A percentile compares a stretch with the other conserved stretches of the same genome.
Conservation (phyloP, 2,113 vertebrate species). For the Euleptes europaea region DNA sequence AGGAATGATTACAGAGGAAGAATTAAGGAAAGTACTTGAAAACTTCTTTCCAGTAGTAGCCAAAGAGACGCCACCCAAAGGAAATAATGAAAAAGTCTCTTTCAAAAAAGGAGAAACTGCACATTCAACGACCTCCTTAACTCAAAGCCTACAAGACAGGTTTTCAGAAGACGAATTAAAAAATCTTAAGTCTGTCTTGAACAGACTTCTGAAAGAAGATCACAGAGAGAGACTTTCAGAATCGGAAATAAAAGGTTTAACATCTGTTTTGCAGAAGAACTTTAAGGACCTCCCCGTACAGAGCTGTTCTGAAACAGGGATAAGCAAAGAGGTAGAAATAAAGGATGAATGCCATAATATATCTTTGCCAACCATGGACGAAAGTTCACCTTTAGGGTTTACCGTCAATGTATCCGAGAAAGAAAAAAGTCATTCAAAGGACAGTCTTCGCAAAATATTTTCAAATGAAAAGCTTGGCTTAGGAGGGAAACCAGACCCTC, state of each 20-base stretch:
- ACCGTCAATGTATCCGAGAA: slow-evolving; percentile 11
- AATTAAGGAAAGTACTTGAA: slow-evolving; percentile 52
- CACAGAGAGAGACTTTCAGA: slow-evolving; percentile 44
- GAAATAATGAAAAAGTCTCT: not conserved
- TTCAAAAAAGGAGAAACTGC: slow-evolving; percentile 21
- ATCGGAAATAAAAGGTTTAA: slow-evolving; percentile 54
- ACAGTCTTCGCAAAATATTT: slow-evolving; percentile 18
- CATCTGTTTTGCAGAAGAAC: slow-evolving; percentile 54
- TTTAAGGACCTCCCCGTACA: slow-evolving; percentile 50
- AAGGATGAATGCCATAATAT: slow-evolving; percentile 18
- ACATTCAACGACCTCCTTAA: slow-evolving; percentile 41
- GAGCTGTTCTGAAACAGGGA: slow-evolving; percentile 48
- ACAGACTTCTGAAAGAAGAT: slow-evolving; percentile 53
- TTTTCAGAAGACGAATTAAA: slow-evolving; percentile 62
- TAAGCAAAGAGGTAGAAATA: slow-evolving; percentile 39
- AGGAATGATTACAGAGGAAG: slow-evolving; percentile 52
- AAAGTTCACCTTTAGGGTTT: slow-evolving; percentile 1
- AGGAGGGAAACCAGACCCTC: slow-evolving; percentile 15
- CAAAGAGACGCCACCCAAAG: slow-evolving; percentile 13
- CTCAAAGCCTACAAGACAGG: slow-evolving; percentile 55
- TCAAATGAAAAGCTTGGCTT: slow-evolving; percentile 21
- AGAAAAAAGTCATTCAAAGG: not conserved
- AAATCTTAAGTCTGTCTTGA: slow-evolving; percentile 50
- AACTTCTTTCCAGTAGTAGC: slow-evolving; percentile 49
- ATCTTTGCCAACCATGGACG: slow-evolving; percentile 27